Percentiles rank a stretch among this genome's conserved stretches.
Evolutionary conservation across 2,888 invertebrate species (phyloP).

Genomic region (Protophormia terraenovae): DNA sequence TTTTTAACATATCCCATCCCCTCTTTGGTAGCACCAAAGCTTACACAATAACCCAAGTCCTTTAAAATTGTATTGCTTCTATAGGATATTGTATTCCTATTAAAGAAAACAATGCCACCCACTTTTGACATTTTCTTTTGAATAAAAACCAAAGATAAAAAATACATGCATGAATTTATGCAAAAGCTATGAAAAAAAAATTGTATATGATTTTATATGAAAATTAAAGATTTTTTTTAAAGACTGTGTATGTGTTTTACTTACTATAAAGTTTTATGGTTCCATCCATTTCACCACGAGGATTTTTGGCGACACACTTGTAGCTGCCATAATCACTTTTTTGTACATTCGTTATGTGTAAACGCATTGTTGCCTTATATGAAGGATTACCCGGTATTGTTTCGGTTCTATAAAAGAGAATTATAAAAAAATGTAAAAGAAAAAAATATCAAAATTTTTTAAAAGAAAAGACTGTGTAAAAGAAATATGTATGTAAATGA

Average conservation of each 20-base stretch:
- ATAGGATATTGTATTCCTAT: too few relatives aligned
- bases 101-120: not conserved
- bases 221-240: conserved; percentile 7
- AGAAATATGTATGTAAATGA: conserved; percentile 29
- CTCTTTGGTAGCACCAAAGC: not conserved
- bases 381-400: conserved; percentile 87
- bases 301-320: conserved; percentile 94
- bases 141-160: not conserved
- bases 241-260: too few relatives aligned
- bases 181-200: not conserved
- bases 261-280: conserved; percentile 94
- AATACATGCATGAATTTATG: not conserved
- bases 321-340: conserved; percentile 92
- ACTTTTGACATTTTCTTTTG: not conserved
- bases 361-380: conserved; percentile 94
- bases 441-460: conserved; percentile 24
- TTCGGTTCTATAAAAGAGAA: conserved; percentile 82
- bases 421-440: conserved; percentile 48
- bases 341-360: conserved; percentile 90
- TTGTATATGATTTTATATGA: not conserved
- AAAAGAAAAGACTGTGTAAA: not conserved
- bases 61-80: not conserved
- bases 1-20: not conserved
- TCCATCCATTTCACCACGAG: conserved; percentile 94
- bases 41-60: not conserved